Evolutionary conservation across 2,113 vertebrate species (phyloP), one percentile per base, ranked within the genome.

Genomic region (Oceanites oceanicus): DNA sequence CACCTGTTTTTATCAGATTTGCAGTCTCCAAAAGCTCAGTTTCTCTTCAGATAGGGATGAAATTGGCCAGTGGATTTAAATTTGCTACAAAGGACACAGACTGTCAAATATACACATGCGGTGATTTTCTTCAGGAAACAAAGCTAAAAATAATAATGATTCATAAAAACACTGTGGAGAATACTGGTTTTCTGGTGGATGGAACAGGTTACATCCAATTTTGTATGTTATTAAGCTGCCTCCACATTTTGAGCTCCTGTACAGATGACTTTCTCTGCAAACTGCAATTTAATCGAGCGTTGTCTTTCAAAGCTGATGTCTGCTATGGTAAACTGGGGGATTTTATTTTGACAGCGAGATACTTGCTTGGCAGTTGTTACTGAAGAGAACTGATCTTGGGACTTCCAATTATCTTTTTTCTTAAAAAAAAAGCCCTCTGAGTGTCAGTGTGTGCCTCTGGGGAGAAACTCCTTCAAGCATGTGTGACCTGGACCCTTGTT

Each of bases 121-220:
- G 72, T 92, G 91, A 34, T 92, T 95, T 92, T 63, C 68, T 84
- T 90, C 55, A 50, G 92, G 88, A 96, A 94, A 66, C 86, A 77
- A 66, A 83, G 79, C 94, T 86, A 88, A 94, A 94, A 88, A 91
- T 93, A 94, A 86, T 21, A 45, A 38, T 32, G 66, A 49, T 80
- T 93, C 90, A 82, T 50, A 42, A 82, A 90, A 90, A 21, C 42
- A 2, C 38, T 1, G 1, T 70, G 94, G 82, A 96, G 95, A 95
- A 50, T 42, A 16, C 66, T 44, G 32, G 8, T 50, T 93, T 95
- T 53, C 36, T 90, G 62, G 78, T 70, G 78, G 71, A 58, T 47
- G 82, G 78, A 88, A 15, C 85, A 96, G 96, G 78, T 96, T 88
- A 19, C 79, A 32, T 83, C 82, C 86, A 50, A 88, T 94, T 94